Base-by-base conservation (phyloP, 2,797 vertebrate species). In the Sphenodon punctatus region DNA sequence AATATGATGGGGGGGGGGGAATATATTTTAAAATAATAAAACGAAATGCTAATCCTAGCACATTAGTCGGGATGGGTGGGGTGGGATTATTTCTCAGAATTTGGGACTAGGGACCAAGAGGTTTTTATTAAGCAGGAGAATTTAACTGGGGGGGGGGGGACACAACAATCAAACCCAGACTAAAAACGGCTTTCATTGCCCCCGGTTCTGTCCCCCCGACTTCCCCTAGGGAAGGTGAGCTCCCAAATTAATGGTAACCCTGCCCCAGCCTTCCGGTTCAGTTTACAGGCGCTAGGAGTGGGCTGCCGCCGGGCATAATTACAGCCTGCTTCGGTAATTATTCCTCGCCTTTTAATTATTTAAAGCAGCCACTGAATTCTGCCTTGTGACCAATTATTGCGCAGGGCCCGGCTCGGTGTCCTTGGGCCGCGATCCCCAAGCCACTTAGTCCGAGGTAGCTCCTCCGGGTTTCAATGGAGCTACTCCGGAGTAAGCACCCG, bases 261-360 rank as follows among this genome's bases (percentile, higher is more conserved):
- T 79, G 95, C 96, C 86, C 89, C 80, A 34, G 85, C 89, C 86
- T 85, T 85, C 70, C 93, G 93, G 95, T 91, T 97, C 96, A 75
- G 85, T 95, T 97, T 97, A 95, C 95, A 94, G 83, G 92, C 89
- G 89, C 90, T 82, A 94, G 39, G 65, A 60, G 36, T 67, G 71
- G 79, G 65, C 56, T 53, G 74, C 76, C 45, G 89, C 67, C 92
- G 88, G 93, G 93, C 93, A 93, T 94, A 97, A 98, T 97, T 96
- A 98, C 97, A 97, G 96, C 96, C 95, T 95, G 96, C 93, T 94
- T 96, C 96, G 97, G 97, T 98, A 98, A 99, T 98, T 98, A 98
- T 97, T 97, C 96, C 93, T 95, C 94, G 95, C 94, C 90, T 96
- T 94, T 97, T 96, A 97, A 98, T 98, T 97, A 98, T 98, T 97